Evolutionary conservation across 2,113 vertebrate genomes (phyloP), one percentile per base, ranked within the genome.

Genomic region (Nycticorax nycticorax): DNA sequence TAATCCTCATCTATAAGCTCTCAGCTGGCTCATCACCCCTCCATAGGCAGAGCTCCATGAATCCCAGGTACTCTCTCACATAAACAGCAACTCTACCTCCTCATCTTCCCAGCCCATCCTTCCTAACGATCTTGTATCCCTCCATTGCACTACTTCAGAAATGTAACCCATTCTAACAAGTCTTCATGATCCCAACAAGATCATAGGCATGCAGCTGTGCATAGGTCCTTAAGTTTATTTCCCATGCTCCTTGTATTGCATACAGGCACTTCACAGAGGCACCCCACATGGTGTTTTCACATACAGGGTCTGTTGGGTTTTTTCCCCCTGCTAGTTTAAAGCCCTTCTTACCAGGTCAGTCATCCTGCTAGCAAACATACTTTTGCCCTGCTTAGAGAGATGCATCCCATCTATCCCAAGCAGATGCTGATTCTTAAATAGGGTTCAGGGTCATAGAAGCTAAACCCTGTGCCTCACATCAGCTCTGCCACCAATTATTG

Each of bases 401-500:
- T 20, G 37, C 12, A 63, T 45, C 32, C 6, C 15, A 24, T 81
- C 50, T 55, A 60, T 35, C 20, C 19, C 39, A n/a, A n/a, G 32
- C 14, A 76, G 39, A 62, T 32, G 12, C 14, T 28, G 17, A 55
- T 47, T 64, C n/a, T 64, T 75, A 52, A 47, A 45, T 50, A 35
- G 5, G 17, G 47, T 41, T 18, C 0, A 0, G 28, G 52, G 8
- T 39, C 32, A 50, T 12, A 56, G 17, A 55, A 81, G 7, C 2
- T 35, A 45, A 89, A 72, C 24, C 9, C 10, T 35, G 3, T 17
- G n/a, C 15, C 28, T 23, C 17, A 13, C 32, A 55, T 32, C 28
- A 77, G 23, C 14, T 72, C 57, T 67, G 21, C 12, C 39, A 50
- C 10, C 23, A 77, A 1, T 8, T 35, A 2, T 26, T 85, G 47